phyloP scores from a whole-genome alignment of 2,113 vertebrate species.

The Epinephelus fuscoguttatus region DNA sequence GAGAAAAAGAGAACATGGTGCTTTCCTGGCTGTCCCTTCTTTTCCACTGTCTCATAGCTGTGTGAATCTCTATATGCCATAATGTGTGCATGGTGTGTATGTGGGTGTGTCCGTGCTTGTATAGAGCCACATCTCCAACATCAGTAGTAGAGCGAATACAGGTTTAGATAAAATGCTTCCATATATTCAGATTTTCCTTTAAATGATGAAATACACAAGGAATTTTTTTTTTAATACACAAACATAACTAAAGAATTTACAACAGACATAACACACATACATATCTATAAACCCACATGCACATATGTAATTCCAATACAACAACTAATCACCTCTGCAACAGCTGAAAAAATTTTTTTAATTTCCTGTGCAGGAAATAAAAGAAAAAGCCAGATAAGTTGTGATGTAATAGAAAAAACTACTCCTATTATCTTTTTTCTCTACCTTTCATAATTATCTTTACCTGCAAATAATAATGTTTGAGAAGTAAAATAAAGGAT shows the following conservation, averaged over 20 bases:
- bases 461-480: not conserved
- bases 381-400: no score
- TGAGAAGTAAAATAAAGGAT: not conserved
- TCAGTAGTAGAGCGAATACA: not conserved
- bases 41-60: conserved; percentile 1
- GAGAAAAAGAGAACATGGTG: not conserved
- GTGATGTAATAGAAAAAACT: no score
- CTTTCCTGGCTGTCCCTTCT: not conserved
- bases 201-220: not conserved
- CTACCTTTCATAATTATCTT: not conserved
- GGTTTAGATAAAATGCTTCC: not conserved
- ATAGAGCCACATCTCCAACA: not conserved
- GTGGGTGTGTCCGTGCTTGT: not conserved
- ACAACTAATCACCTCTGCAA: no score
- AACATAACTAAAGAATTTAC: no score
- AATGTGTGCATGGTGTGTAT: not conserved
- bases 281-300: no score
- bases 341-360: no score
- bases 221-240: not conserved
- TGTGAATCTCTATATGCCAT: conserved; percentile 14
- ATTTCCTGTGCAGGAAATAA: no score
- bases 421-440: not conserved
- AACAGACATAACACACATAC: no score
- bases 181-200: not conserved
- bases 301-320: no score